Percentiles rank a stretch among this genome's conserved stretches.
phyloP scores from a whole-genome alignment of 2,113 vertebrate genomes.

The Archilochus colubris region DNA sequence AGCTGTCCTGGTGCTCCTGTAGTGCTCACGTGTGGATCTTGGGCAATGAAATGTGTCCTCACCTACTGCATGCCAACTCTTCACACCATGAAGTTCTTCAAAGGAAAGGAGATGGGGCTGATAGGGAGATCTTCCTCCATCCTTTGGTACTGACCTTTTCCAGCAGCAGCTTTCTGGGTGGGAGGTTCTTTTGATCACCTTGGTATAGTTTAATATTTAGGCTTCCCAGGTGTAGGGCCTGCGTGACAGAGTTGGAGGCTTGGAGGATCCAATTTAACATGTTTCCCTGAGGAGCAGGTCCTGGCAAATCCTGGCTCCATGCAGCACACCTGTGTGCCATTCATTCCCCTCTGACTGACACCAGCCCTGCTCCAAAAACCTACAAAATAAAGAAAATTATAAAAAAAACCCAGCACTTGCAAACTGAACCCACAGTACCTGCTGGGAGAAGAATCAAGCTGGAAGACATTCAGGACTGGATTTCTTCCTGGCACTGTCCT shows the following conservation, averaged over 20 bases:
- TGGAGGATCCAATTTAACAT: neutral
- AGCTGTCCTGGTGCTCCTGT: neutral
- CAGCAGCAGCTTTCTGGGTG: neutral
- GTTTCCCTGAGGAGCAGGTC: neutral
- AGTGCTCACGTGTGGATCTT: neutral
- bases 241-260: accelerated
- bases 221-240: neutral
- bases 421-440: neutral
- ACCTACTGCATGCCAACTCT: neutral
- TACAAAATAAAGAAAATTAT: neutral
- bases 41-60: neutral
- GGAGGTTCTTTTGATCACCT: neutral
- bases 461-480: neutral
- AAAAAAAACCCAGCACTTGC: neutral
- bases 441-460: neutral
- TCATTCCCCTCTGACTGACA: neutral
- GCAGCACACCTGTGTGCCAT: neutral
- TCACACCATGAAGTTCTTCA: neutral
- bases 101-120: neutral
- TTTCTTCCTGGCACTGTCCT: neutral
- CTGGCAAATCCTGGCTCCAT: accelerated
- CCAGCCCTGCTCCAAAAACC: neutral
- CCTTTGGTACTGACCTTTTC: neutral
- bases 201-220: neutral
- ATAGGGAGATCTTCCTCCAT: neutral